These are phyloP conservation scores for Diorhabda sublineata DNA, from an alignment of 1,140 invertebrate genomes.

Conservation along the genomic window DNA sequence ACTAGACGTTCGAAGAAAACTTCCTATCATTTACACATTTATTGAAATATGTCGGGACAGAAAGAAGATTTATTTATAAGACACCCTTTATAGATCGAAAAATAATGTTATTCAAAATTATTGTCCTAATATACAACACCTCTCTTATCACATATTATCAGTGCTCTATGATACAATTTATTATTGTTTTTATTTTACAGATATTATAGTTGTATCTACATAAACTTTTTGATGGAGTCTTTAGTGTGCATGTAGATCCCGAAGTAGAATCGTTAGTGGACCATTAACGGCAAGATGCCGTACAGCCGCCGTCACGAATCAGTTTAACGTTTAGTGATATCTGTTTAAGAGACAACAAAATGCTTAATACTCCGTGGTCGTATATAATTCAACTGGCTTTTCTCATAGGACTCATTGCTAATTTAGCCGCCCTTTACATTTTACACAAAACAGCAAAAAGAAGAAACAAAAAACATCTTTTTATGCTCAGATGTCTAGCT, in stretches of 20 bases:
- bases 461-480: conserved; percentile 72
- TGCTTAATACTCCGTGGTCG: background rate
- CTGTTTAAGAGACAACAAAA: background rate
- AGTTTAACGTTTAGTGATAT: too few species aligned
- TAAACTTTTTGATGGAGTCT: background rate
- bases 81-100: too few species aligned
- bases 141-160: background rate
- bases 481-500: conserved; percentile 74
- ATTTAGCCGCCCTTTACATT: conserved; percentile 58
- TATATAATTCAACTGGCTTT: conserved; percentile 42
- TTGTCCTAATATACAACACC: too few species aligned
- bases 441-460: conserved; percentile 56
- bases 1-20: too few species aligned
- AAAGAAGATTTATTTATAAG: too few species aligned
- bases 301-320: background rate
- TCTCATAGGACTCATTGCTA: conserved; percentile 56
- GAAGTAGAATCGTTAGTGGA: background rate
- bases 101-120: too few species aligned
- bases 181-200: background rate
- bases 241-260: background rate
- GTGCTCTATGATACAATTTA: background rate
- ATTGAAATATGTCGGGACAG: too few species aligned
- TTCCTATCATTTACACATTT: too few species aligned
- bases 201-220: background rate
- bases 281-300: background rate